A percentile compares a stretch with the other conserved stretches of the same genome.
Conservation (phyloP, 2,888 invertebrate genomes). For the Macrosiphum euphorbiae region DNA sequence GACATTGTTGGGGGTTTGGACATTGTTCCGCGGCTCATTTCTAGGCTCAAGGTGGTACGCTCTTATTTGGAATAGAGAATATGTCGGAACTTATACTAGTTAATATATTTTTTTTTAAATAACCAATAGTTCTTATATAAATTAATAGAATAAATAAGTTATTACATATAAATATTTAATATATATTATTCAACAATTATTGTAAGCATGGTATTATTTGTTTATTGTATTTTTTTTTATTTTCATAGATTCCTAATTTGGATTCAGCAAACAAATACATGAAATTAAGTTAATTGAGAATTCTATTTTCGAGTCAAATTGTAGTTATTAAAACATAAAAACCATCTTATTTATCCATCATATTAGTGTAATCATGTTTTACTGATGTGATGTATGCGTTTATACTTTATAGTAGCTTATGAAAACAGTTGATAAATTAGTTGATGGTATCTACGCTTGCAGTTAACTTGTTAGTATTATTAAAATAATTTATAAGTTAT, state of each 20-base stretch:
- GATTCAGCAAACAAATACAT: background rate
- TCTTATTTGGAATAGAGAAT: too few species aligned
- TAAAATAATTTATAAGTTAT: slow-evolving; percentile 15
- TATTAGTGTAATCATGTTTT: background rate
- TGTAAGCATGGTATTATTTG: background rate
- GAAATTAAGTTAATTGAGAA: background rate
- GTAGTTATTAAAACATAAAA: background rate
- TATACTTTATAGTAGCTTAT: background rate
- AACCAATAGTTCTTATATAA: background rate
- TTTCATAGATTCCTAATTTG: slow-evolving; percentile 29
- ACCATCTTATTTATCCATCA: background rate
- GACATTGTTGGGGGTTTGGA: too few species aligned
- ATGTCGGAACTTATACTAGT: background rate
- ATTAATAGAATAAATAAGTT: background rate
- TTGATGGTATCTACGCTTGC: background rate
- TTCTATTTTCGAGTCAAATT: background rate
- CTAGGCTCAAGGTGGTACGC: too few species aligned
- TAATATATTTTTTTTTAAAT: background rate
- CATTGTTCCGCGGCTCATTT: too few species aligned
- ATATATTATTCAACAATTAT: background rate
- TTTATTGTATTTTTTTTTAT: background rate
- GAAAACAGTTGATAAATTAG: background rate
- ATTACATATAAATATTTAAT: background rate
- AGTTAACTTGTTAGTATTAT: background rate
- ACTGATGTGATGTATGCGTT: background rate